A percentile compares a stretch with the other conserved stretches of the same genome.
Conservation (phyloP, 2,888 invertebrate species). For the Sinohyriopsis cumingii region DNA sequence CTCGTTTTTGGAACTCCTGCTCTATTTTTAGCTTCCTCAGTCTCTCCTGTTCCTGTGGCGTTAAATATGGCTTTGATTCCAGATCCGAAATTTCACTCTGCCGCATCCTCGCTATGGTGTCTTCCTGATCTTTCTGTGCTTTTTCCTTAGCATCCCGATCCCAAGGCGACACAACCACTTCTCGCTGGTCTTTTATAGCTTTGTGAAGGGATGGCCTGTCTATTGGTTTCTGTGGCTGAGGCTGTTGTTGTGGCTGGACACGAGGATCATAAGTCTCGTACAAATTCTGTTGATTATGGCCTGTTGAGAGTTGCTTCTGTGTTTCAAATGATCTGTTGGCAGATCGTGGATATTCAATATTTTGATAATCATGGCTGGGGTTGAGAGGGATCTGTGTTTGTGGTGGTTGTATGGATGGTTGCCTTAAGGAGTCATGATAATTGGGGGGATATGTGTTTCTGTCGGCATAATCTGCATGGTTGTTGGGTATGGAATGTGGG, state of each 20-base stretch:
- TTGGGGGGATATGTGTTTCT: background rate
- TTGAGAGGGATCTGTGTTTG: constrained; percentile 26
- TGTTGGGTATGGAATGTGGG: constrained; percentile 7
- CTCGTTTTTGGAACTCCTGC: constrained; percentile 92
- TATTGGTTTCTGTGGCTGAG: constrained; percentile 4
- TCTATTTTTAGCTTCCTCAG: constrained; percentile 82
- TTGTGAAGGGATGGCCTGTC: constrained; percentile 26
- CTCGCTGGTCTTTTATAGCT: constrained; percentile 33
- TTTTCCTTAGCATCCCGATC: constrained; percentile 93
- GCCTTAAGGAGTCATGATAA: no score
- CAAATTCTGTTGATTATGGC: constrained; percentile 41
- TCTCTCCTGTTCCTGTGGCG: constrained; percentile 63
- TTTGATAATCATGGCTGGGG: constrained; percentile 48
- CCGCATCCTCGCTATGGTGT: constrained; percentile 84
- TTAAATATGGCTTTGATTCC: constrained; percentile 74
- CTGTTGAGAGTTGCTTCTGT: constrained; percentile 18
- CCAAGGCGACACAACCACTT: constrained; percentile 80
- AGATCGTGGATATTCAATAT: constrained; percentile 41
- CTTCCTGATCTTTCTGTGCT: constrained; percentile 82
- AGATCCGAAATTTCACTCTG: constrained; percentile 91
- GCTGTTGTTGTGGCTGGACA: constrained; percentile 17
- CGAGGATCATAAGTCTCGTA: constrained; percentile 50
- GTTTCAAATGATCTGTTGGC: constrained; percentile 25
- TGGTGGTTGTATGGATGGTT: constrained; percentile 10
- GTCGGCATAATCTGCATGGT: constrained; percentile 2